Base-by-base conservation (phyloP, 2,797 vertebrate species). In the Ceryle rudis region DNA sequence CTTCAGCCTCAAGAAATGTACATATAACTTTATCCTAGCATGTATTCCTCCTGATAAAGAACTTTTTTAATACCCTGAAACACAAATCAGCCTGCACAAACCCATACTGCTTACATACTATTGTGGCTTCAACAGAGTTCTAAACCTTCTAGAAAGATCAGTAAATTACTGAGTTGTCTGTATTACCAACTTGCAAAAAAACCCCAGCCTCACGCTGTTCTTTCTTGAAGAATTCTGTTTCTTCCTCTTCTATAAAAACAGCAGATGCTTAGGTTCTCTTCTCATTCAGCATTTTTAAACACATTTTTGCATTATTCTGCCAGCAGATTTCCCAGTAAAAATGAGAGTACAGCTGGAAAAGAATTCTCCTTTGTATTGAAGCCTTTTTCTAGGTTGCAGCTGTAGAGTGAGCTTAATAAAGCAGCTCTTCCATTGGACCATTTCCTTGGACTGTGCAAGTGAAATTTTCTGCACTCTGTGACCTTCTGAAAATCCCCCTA, bases 41-140 rank as follows among this genome's bases (percentile, higher is more conserved):
- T 5, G 1, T 44, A 12, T 74, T 81, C 11, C 8, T 86, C 13
- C 33, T 74, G 12, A 2, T 83, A 39, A 55, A 64, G 14, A 28
- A n/a, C 1, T 9, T 28, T 37, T 71, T 39, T 44, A 77, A 52
- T 22, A 55, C 5, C 6, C 29, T 29, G 6, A 86, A 49, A 31
- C 69, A 28, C 5, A 64, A 90, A 84, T 65, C 12, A 73, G 2
- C 15, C 25, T 64, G 23, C 33, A 64, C 9, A 72, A 89, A 73
- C 44, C n/a, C 14, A 3, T 54, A 11, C 6, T 58, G 5, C 80
- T 71, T 69, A 9, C 0, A 0, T 42, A 42, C 23, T 47, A 0
- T 9, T 51, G 25, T 39, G 15, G 7, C 19, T 78, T 75, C 75
- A 19, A 35, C 13, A 74, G 31, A 66, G 14, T 55, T 70, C 39